phyloP scores from a whole-genome alignment of 2,797 vertebrate genomes.

The Discoglossus pictus region DNA sequence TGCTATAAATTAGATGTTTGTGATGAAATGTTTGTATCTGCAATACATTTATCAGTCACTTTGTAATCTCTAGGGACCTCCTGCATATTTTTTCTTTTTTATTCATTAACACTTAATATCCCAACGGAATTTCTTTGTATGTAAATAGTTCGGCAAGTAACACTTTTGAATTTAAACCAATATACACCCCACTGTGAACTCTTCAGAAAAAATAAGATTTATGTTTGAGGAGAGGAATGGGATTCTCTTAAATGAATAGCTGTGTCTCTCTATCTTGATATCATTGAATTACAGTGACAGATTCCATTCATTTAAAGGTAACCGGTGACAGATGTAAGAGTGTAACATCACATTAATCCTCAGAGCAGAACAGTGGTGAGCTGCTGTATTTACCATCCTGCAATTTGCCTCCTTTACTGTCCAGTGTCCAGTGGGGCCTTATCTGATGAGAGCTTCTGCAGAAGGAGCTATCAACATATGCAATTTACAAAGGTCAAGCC shows the following conservation, averaged over 20 bases:
- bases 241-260: constrained; percentile 4
- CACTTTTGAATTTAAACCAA: neutral
- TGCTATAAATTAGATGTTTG: too few species aligned
- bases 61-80: neutral
- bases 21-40: too few species aligned
- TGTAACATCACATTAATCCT: constrained; percentile 13
- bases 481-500: constrained; percentile 3
- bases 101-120: neutral
- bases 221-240: neutral
- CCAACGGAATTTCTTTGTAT: neutral
- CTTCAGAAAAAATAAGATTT: neutral
- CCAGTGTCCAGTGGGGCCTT: neutral
- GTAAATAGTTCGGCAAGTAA: neutral
- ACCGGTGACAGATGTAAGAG: constrained; percentile 15
- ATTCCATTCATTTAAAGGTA: constrained; percentile 18
- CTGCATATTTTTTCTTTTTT: too few species aligned
- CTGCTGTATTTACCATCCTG: neutral
- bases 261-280: constrained; percentile 8
- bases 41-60: too few species aligned
- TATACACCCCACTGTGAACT: neutral
- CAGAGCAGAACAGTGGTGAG: neutral
- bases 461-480: constrained; percentile 7
- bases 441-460: constrained; percentile 12
- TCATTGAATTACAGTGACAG: constrained; percentile 11
- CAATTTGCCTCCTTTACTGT: too few species aligned